Percentiles rank a stretch among this genome's conserved stretches.
Evolutionary conservation across 2,113 vertebrate genomes (phyloP).

Genomic region (Charina bottae): DNA sequence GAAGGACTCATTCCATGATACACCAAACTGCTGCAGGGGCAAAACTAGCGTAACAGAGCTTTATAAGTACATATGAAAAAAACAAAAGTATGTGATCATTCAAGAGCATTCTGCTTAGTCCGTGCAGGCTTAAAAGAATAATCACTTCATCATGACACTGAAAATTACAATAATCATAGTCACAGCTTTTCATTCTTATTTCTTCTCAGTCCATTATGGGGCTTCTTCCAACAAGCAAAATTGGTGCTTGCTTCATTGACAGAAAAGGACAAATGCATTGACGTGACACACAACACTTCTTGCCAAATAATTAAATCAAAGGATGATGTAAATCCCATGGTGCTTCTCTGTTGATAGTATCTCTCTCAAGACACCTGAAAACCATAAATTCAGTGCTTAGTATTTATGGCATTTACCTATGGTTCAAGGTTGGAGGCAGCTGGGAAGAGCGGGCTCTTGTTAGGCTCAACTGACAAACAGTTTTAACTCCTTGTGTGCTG

Average conservation of each 20-base stretch:
- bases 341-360: conserved; percentile 61
- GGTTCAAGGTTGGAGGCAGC: conserved; percentile 64
- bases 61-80: neutral
- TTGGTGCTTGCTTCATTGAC: conserved; percentile 56
- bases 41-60: neutral
- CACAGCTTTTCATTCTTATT: neutral
- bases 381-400: conserved; percentile 55
- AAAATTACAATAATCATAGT: conserved; percentile 22
- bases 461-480: neutral
- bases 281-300: conserved; percentile 53
- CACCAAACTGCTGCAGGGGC: neutral
- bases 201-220: conserved; percentile 23
- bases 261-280: conserved; percentile 69
- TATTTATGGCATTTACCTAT: conserved; percentile 52
- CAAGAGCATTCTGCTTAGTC: neutral
- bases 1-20: neutral
- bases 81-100: neutral
- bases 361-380: conserved; percentile 62
- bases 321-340: conserved; percentile 58
- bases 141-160: conserved; percentile 20
- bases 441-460: conserved; percentile 20
- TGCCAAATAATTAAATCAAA: conserved; percentile 68
- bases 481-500: neutral
- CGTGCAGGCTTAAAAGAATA: neutral
- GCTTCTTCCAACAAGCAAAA: conserved; percentile 30